A percentile compares a stretch with the other conserved stretches of the same genome.
These are phyloP conservation scores for Patiria pectinifera DNA, from an alignment of 53 echinoderm and acorn worm species.

Conservation along the genomic window DNA sequence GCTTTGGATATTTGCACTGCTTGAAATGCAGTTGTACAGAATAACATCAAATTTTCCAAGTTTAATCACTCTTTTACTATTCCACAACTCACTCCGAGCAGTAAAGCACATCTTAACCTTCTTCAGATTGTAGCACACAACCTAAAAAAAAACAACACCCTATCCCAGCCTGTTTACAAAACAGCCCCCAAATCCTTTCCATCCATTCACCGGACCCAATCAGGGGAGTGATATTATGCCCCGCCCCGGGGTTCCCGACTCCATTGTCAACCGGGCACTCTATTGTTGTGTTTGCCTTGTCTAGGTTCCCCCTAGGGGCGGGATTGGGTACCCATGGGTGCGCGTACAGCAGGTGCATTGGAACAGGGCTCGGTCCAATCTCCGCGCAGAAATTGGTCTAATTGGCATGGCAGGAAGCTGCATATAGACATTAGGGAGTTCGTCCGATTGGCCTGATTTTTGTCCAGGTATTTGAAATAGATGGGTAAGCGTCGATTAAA, in stretches of 20 bases:
- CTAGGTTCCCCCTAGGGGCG: not conserved
- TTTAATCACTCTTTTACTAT: not conserved
- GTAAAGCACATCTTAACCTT: not conserved
- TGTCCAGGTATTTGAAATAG: not conserved
- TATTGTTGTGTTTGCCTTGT: not conserved
- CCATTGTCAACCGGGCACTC: constrained; percentile 3
- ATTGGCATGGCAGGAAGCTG: constrained; percentile 36
- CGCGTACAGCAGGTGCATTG: constrained; percentile 30
- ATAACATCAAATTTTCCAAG: not conserved
- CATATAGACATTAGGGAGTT: not conserved
- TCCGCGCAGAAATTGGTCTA: not conserved
- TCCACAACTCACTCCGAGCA: not conserved
- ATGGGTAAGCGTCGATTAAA: too few species aligned
- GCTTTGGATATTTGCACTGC: too few species aligned
- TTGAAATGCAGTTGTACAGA: too few species aligned
- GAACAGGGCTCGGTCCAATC: not conserved
- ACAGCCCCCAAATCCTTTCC: constrained; percentile 15
- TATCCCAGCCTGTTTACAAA: constrained; percentile 34
- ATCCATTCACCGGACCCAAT: constrained; percentile 9
- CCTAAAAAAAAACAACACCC: not conserved
- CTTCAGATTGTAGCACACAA: not conserved
- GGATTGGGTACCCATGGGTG: constrained; percentile 35
- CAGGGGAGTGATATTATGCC: constrained; percentile 3
- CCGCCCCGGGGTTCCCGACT: not conserved
- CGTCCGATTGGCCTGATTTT: not conserved